These are phyloP conservation scores for Leptinotarsa defecta DNA, from an alignment of 1,140 invertebrate genomes.

Conservation along the genomic window DNA sequence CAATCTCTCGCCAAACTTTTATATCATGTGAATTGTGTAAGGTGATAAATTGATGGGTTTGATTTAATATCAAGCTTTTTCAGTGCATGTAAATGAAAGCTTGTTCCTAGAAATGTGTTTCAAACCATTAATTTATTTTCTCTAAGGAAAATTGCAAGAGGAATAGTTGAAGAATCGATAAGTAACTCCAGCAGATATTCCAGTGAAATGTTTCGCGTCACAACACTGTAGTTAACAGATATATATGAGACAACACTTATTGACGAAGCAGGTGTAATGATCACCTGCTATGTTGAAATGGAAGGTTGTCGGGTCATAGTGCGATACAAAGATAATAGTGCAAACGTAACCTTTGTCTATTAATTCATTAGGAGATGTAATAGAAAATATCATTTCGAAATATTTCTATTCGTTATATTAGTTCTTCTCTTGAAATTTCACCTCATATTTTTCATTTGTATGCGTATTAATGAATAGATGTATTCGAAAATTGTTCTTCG, in stretches of 20 bases:
- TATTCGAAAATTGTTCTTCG: too few relatives aligned
- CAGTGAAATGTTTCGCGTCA: too few relatives aligned
- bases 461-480: neutral
- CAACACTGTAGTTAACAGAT: neutral
- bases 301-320: neutral
- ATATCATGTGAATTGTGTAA: too few relatives aligned
- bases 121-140: too few relatives aligned
- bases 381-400: neutral
- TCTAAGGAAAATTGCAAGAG: too few relatives aligned
- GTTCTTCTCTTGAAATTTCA: neutral
- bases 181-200: too few relatives aligned
- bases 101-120: too few relatives aligned
- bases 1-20: too few relatives aligned
- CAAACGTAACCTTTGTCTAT: neutral
- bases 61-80: too few relatives aligned
- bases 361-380: neutral
- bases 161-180: too few relatives aligned
- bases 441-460: neutral
- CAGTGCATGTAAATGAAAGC: too few relatives aligned
- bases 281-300: neutral
- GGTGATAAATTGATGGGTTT: too few relatives aligned
- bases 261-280: neutral
- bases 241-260: neutral
- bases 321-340: neutral
- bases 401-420: neutral